Evolutionary conservation across 2,888 invertebrate species (phyloP).

Genomic region (Microplitis deprimator): DNA sequence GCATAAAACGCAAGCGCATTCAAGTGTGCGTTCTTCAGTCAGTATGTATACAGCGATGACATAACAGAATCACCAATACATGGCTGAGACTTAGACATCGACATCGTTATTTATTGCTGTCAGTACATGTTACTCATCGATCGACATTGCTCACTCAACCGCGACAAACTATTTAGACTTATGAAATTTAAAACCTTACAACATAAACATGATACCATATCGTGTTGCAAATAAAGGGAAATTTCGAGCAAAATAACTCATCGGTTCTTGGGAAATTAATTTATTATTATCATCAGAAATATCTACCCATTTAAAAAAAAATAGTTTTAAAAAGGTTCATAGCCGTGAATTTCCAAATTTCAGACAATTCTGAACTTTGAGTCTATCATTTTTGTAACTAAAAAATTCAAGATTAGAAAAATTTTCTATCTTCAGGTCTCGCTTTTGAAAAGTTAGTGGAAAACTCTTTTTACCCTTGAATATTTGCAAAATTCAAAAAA

Average conservation of each 20-base stretch:
- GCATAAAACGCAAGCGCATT: neutral
- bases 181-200: slow-evolving; percentile 1
- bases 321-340: no score
- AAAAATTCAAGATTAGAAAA: no score
- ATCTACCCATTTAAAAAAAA: no score
- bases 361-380: no score
- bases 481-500: no score
- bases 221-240: neutral
- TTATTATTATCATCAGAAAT: no score
- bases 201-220: neutral
- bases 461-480: no score
- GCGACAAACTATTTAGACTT: neutral
- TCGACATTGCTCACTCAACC: slow-evolving; percentile 4
- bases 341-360: no score
- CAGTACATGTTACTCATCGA: slow-evolving; percentile 15
- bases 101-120: slow-evolving; percentile 16
- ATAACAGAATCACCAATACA: neutral
- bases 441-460: no score
- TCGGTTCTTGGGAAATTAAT: no score
- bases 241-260: neutral
- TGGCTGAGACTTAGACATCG: neutral
- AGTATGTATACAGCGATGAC: neutral
- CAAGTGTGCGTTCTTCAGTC: slow-evolving; percentile 7
- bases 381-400: no score
- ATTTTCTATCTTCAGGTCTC: no score